phyloP scores from a whole-genome alignment of 2,113 vertebrate genomes.

The Mesitornis unicolor region DNA sequence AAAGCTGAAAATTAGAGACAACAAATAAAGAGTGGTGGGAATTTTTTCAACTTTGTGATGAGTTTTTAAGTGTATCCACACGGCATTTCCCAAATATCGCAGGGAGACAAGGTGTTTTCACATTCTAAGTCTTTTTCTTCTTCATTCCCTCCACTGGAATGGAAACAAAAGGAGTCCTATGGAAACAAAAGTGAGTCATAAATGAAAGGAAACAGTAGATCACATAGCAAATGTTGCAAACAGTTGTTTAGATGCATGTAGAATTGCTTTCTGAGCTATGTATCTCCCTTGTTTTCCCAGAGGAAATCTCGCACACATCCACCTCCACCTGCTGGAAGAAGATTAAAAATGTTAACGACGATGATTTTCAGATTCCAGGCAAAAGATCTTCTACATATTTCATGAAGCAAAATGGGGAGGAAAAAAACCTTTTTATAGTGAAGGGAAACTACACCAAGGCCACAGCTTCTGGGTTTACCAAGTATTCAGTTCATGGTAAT shows the following conservation, averaged over 20 bases:
- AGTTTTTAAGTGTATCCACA: background rate
- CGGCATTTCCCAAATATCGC: background rate
- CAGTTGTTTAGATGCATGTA: background rate
- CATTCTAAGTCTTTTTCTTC: background rate
- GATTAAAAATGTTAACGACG: slow-evolving; percentile 19
- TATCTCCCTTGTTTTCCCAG: background rate
- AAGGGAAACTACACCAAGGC: background rate
- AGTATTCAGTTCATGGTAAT: background rate
- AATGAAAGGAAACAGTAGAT: background rate
- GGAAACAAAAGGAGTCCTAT: too few species aligned
- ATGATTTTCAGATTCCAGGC: background rate
- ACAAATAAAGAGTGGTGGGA: background rate
- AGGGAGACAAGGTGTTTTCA: background rate
- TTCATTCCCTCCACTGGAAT: background rate
- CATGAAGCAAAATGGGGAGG: background rate
- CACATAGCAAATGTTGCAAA: background rate
- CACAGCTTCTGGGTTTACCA: background rate
- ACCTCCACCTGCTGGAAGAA: slow-evolving; percentile 67
- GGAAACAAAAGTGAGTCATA: background rate
- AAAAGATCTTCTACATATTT: background rate
- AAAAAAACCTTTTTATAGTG: background rate
- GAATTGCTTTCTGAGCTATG: background rate
- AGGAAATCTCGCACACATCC: slow-evolving; percentile 46
- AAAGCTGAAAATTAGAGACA: background rate
- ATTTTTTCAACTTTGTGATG: background rate